Conservation (phyloP, 1,140 invertebrate genomes). For the Cyrtorhinus lividipennis region DNA sequence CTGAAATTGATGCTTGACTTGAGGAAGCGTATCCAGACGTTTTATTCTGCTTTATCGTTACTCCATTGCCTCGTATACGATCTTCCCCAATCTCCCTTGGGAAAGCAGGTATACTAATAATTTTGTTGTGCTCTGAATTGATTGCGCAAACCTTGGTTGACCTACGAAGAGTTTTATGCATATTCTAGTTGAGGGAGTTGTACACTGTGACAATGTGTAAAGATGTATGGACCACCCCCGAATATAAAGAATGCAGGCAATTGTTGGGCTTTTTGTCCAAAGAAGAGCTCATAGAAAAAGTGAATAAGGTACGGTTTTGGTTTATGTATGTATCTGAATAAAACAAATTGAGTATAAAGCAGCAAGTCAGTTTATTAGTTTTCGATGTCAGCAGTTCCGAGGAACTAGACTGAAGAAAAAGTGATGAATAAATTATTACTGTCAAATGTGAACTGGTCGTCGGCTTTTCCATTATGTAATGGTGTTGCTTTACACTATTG, state of each 20-base stretch:
- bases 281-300: slow-evolving; percentile 39
- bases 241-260: slow-evolving; percentile 51
- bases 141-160: no score
- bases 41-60: slow-evolving; percentile 47
- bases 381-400: not conserved
- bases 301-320: slow-evolving; percentile 23
- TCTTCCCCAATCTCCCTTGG: slow-evolving; percentile 48
- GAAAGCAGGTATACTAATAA: slow-evolving; percentile 45
- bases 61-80: slow-evolving; percentile 41
- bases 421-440: no score
- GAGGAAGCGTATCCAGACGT: slow-evolving; percentile 43
- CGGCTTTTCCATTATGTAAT: no score
- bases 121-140: no score
- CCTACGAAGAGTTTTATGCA: not conserved
- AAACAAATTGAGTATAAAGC: not conserved
- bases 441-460: no score
- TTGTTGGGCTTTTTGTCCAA: slow-evolving; percentile 51
- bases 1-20: slow-evolving; percentile 37
- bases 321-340: no score
- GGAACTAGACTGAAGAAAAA: not conserved
- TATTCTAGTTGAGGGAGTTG: slow-evolving; percentile 44
- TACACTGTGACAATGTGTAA: slow-evolving; percentile 45
- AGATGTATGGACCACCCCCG: slow-evolving; percentile 35
- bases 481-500: no score
- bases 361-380: not conserved